phyloP scores from a whole-genome alignment of 2,797 vertebrate species.

The Darevskia nairensis region DNA sequence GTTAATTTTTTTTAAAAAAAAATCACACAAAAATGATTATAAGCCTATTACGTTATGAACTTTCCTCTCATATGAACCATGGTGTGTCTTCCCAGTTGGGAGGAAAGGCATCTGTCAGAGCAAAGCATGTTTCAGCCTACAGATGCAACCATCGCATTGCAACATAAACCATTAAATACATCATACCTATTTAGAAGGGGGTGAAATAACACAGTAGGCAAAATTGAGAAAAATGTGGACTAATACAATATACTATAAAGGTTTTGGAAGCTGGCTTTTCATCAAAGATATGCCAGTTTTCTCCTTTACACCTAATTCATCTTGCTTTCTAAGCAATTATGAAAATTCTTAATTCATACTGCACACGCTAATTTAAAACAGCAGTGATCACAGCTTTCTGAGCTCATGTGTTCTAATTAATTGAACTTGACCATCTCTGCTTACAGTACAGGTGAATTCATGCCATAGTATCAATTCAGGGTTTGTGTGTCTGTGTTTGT shows the following conservation, averaged over 20 bases:
- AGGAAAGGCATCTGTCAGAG: accelerated
- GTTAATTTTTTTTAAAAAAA: not conserved
- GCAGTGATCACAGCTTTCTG: constrained; percentile 51
- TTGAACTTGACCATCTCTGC: constrained; percentile 62
- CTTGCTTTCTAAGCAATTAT: constrained; percentile 58
- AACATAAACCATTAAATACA: constrained; percentile 7
- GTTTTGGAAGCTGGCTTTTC: constrained; percentile 57
- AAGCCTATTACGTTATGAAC: not conserved
- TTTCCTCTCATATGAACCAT: not conserved
- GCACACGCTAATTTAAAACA: constrained; percentile 62
- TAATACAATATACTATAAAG: constrained; percentile 34
- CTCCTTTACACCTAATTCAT: constrained; percentile 52
- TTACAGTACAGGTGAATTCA: constrained; percentile 29
- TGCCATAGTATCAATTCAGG: not conserved
- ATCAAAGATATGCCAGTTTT: constrained; percentile 48
- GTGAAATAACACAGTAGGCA: constrained; percentile 22
- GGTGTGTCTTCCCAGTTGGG: not conserved
- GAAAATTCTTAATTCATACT: constrained; percentile 68
- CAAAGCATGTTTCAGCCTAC: constrained; percentile 35
- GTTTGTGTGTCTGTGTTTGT: not conserved
- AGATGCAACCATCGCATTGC: constrained; percentile 9
- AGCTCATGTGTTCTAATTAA: constrained; percentile 66
- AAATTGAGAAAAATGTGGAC: constrained; percentile 52
- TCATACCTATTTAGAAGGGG: constrained; percentile 19
- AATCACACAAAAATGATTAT: not conserved